phyloP scores from a whole-genome alignment of 2,113 vertebrate species.

The Microcebus tavaratra region DNA sequence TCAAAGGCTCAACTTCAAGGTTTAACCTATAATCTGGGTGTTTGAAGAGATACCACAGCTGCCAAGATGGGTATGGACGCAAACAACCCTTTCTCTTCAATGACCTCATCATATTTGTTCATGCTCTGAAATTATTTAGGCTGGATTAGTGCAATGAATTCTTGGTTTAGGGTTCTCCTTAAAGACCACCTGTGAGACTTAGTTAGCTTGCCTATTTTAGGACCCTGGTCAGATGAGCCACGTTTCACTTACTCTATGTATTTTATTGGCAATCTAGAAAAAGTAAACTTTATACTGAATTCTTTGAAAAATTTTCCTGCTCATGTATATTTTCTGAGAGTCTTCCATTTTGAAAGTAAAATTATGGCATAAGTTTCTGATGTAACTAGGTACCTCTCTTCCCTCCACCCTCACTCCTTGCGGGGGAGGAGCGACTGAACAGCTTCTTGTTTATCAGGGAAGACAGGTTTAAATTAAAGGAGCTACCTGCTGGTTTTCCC shows the following conservation, averaged over 20 bases:
- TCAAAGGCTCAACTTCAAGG: background rate
- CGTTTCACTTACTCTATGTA: background rate
- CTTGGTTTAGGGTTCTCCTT: background rate
- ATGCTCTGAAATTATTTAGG: conserved; percentile 33
- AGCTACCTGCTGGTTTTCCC: background rate
- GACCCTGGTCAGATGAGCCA: background rate
- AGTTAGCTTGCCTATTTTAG: background rate
- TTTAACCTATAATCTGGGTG: conserved; percentile 55
- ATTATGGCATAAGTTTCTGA: background rate
- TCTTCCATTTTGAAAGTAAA: conserved; percentile 11
- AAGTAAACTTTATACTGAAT: background rate
- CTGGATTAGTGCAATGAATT: conserved; percentile 47
- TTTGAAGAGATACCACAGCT: conserved; percentile 56
- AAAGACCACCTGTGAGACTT: conserved; percentile 61
- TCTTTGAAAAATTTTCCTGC: background rate
- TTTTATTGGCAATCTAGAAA: conserved; percentile 42
- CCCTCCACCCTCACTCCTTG: background rate
- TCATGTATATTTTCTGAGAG: background rate
- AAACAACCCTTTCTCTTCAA: background rate
- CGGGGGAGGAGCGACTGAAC: background rate
- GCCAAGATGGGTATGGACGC: conserved; percentile 7
- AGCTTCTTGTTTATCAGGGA: background rate
- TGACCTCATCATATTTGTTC: conserved; percentile 58
- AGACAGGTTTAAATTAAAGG: background rate
- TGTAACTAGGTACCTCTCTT: background rate